Base-by-base conservation (phyloP, 2,797 vertebrate species). In the Takifugu rubripes region DNA sequence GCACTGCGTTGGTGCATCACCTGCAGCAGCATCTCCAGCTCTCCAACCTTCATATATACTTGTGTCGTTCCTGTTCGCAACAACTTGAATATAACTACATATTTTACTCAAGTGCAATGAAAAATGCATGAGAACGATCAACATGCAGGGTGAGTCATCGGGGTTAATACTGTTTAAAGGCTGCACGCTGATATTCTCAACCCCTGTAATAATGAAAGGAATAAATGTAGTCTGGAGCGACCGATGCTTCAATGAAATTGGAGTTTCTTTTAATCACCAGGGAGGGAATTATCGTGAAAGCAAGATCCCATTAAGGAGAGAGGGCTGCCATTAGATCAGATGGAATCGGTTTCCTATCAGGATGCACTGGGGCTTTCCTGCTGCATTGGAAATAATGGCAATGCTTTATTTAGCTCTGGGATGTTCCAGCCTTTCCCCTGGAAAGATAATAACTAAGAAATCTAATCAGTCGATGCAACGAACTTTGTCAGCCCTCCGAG, bases 251-350 rank as follows among this genome's bases (percentile, higher is more conserved):
- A n/a, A 31, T 52, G 42, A 43, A 64, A 77, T 68, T 44, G 53
- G 46, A 42, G 55, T 36, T 63, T 59, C 56, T 68, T 51, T 64
- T 72, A 72, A 68, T 66, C 66, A 60, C 59, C 44, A 24, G 69
- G 62, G 48, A 68, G 47, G 61, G 25, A 40, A 70, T 67, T 79
- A 77, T 48, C 21, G 17, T 40, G 29, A 51, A 77, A 54, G 53
- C 27, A 52, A 56, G 75, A 72, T 73, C 61, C 51, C 54, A 77
- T 77, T 72, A 69, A 59, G 51, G 47, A 1, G 14, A 49, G 14
- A 36, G 48, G 46, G 46, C 45, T 44, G 44, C 16, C 44, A n/a
- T 56, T 68, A 58, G 66, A 63, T 66, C 44, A 66, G 52, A 70
- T 48, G 26, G 59, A 65, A 53, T 67, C 52, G 42, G 40, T 45